Evolutionary conservation across 2,888 invertebrate species (phyloP).

Genomic region (Drosophila neonasuta): DNA sequence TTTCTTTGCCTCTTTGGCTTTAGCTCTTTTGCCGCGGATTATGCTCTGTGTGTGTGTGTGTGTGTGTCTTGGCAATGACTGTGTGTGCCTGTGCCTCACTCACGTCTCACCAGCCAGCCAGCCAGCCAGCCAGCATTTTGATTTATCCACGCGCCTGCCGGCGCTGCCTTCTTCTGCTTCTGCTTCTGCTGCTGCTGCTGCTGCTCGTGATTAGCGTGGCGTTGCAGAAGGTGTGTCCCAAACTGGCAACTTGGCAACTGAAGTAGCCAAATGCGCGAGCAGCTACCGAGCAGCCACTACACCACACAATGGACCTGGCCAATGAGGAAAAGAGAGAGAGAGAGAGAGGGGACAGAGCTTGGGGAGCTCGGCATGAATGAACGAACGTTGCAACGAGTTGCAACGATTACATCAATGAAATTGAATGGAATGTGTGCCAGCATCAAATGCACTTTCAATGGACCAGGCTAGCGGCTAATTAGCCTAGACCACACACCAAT

Average conservation of each 20-base stretch:
- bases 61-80: neutral
- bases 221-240: conserved; percentile 77
- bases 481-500: conserved; percentile 63
- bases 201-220: conserved; percentile 76
- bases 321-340: neutral
- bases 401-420: conserved; percentile 74
- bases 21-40: conserved; percentile 21
- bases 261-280: conserved; percentile 73
- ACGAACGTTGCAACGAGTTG: conserved; percentile 19
- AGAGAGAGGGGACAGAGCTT: conserved; percentile 1
- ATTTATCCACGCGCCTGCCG: conserved; percentile 77
- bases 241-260: conserved; percentile 78
- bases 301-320: conserved; percentile 46
- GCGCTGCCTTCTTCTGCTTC: conserved; percentile 45
- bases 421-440: conserved; percentile 75
- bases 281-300: conserved; percentile 34
- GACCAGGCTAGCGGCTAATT: conserved; percentile 61
- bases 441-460: conserved; percentile 69
- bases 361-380: conserved; percentile 59
- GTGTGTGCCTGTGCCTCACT: conserved; percentile 33
- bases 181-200: neutral
- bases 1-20: conserved; percentile 61
- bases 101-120: conserved; percentile 39
- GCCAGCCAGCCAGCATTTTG: conserved; percentile 61
- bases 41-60: conserved; percentile 11